Evolutionary conservation across 1,140 invertebrate genomes (phyloP).

Genomic region (Tetragnatha versicolor): DNA sequence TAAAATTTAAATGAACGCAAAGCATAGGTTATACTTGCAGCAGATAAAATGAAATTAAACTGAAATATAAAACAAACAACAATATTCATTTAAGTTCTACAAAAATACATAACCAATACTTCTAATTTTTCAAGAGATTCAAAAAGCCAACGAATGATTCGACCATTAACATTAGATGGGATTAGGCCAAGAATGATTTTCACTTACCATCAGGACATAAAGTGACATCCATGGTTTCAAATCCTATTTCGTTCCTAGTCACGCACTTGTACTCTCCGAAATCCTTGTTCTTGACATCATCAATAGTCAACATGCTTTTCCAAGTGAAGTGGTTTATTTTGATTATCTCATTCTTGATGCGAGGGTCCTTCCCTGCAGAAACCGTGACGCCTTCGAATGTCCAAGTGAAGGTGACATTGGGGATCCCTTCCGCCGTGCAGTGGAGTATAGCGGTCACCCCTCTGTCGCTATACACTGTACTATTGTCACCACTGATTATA

Average conservation of each 20-base stretch:
- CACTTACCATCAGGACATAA: conserved; percentile 63
- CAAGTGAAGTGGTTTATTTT: conserved; percentile 73
- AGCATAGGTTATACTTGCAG: no score
- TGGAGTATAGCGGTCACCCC: conserved; percentile 80
- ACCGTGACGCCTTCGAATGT: conserved; percentile 73
- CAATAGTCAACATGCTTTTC: conserved; percentile 80
- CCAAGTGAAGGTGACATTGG: conserved; percentile 85
- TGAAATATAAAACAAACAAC: no score
- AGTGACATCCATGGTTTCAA: conserved; percentile 71
- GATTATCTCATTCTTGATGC: conserved; percentile 72
- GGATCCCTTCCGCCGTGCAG: conserved; percentile 83
- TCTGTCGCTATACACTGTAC: conserved; percentile 86
- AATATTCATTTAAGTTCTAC: neutral
- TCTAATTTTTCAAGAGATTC: no score
- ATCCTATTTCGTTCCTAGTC: conserved; percentile 85
- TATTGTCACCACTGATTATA: conserved; percentile 82
- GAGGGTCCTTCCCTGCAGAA: conserved; percentile 68
- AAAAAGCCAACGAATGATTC: no score
- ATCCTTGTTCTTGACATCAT: conserved; percentile 80
- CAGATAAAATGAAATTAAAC: no score
- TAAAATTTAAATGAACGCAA: no score
- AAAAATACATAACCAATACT: neutral
- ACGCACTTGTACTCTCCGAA: conserved; percentile 90
- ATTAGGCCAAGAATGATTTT: neutral
- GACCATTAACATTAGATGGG: no score